A percentile compares a stretch with the other conserved stretches of the same genome.
phyloP scores from a whole-genome alignment of 2,113 vertebrate genomes.

The Galemys pyrenaicus region DNA sequence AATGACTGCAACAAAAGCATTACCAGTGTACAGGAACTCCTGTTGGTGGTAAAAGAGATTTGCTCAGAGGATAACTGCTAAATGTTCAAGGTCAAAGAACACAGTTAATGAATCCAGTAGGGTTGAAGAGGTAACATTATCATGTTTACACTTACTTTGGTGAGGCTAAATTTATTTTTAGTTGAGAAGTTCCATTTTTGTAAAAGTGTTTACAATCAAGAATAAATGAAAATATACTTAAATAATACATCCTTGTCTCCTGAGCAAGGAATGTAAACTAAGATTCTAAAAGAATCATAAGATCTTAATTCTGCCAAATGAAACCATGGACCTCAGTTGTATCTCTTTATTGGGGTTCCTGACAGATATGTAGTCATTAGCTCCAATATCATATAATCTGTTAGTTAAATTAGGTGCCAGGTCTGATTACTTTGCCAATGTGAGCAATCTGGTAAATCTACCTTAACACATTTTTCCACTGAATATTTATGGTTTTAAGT shows the following conservation, averaged over 20 bases:
- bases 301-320: constrained; percentile 19
- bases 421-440: not conserved
- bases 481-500: not conserved
- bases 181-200: constrained; percentile 7
- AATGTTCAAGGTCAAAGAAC: not conserved
- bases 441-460: not conserved
- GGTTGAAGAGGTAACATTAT: not conserved
- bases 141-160: constrained; percentile 8
- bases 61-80: not conserved
- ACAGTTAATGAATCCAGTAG: not conserved
- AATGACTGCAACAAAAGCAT: not conserved
- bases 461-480: not conserved
- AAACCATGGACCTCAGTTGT: not conserved
- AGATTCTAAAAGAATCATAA: not conserved
- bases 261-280: not conserved
- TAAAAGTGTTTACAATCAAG: not conserved
- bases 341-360: not conserved
- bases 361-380: not conserved
- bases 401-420: not conserved
- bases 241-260: not conserved
- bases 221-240: not conserved
- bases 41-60: not conserved
- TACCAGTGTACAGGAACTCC: not conserved
- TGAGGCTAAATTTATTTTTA: constrained; percentile 33
- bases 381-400: not conserved